These are phyloP conservation scores for Zosterops borbonicus DNA, from an alignment of 2,113 vertebrate genomes.

Conservation along the genomic window DNA sequence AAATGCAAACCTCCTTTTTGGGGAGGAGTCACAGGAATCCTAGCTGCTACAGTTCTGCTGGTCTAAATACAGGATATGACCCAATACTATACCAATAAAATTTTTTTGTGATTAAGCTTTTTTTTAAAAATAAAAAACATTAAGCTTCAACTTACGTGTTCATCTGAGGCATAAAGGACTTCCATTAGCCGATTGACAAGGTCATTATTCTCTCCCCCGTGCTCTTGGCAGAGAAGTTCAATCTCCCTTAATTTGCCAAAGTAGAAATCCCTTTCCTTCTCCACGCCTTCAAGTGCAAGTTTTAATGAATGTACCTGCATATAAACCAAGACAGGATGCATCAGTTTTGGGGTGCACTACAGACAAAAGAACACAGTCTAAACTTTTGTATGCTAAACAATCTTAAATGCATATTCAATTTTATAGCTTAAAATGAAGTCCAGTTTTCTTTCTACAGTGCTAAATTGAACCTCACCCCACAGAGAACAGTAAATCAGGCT, in stretches of 20 bases:
- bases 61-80: neutral
- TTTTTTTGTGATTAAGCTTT: neutral
- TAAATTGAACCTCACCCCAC: neutral
- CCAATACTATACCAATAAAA: neutral
- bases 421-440: neutral
- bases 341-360: neutral
- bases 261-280: conserved; percentile 99
- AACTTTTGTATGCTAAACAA: neutral
- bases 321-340: neutral
- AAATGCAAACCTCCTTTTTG: neutral
- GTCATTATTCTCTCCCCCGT: conserved; percentile 88
- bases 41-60: neutral
- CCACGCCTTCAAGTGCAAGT: conserved; percentile 93
- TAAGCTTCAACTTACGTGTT: conserved; percentile 81
- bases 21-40: neutral
- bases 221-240: conserved; percentile 95
- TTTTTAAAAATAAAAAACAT: neutral
- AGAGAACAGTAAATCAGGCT: neutral
- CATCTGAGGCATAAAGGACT: conserved; percentile 92
- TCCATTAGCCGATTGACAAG: conserved; percentile 95
- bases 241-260: conserved; percentile 98
- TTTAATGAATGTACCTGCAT: conserved; percentile 93
- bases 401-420: neutral
- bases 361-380: neutral
- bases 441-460: neutral